These are phyloP conservation scores for Sicus ferrugineus DNA, from an alignment of 2,888 invertebrate genomes.

Conservation along the genomic window DNA sequence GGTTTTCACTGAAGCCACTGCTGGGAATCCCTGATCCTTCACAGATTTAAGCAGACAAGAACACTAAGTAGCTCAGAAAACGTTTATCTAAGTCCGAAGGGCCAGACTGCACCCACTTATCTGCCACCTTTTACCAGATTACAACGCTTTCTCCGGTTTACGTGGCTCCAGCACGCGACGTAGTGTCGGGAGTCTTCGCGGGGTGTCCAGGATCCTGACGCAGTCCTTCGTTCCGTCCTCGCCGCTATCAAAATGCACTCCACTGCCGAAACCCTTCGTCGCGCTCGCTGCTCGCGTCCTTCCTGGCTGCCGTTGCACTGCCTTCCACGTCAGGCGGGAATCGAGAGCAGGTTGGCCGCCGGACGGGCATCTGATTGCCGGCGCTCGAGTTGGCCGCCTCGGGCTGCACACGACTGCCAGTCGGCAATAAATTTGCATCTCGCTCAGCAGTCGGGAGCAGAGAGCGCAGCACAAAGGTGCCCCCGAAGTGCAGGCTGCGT, in stretches of 20 bases:
- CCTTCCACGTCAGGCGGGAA: too few relatives aligned
- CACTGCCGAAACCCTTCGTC: background rate
- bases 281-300: background rate
- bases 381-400: background rate
- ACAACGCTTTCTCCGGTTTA: constrained; percentile 5
- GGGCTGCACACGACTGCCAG: background rate
- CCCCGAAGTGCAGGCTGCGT: background rate
- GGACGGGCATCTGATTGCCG: too few relatives aligned
- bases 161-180: background rate
- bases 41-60: too few relatives aligned
- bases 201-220: background rate
- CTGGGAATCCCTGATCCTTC: too few relatives aligned
- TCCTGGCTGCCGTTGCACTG: background rate
- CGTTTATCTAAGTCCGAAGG: background rate
- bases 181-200: background rate
- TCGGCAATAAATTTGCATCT: constrained; percentile 25
- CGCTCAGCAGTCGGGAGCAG: background rate
- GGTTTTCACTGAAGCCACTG: background rate
- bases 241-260: background rate
- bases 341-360: too few relatives aligned
- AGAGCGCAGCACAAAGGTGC: background rate
- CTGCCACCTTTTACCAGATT: background rate
- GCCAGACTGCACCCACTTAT: background rate
- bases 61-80: too few relatives aligned
- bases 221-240: background rate